phyloP scores from a whole-genome alignment of 2,113 vertebrate genomes.

The Sturnus vulgaris region DNA sequence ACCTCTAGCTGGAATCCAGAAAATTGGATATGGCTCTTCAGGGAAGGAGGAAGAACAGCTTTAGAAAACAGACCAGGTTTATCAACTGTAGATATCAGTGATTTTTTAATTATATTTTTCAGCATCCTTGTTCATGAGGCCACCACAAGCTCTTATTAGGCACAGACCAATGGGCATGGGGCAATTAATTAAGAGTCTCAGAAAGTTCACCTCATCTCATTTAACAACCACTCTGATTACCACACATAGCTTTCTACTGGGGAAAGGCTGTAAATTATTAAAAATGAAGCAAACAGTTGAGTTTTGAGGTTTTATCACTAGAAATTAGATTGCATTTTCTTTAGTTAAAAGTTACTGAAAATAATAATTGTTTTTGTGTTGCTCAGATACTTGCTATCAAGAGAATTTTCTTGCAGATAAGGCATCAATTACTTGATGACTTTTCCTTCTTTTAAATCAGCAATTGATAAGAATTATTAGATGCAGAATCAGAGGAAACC shows the following conservation, averaged over 20 bases:
- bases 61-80: background rate
- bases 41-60: background rate
- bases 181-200: background rate
- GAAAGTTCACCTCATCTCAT: constrained; percentile 12
- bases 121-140: background rate
- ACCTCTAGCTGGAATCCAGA: background rate
- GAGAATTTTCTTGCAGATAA: constrained; percentile 30
- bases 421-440: background rate
- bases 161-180: background rate
- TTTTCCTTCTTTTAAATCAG: constrained; percentile 32
- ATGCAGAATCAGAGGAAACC: background rate
- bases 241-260: background rate
- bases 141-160: background rate
- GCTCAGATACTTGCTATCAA: background rate
- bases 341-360: constrained; percentile 25
- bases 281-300: background rate
- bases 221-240: background rate
- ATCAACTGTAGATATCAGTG: background rate
- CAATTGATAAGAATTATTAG: background rate
- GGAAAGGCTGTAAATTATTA: background rate
- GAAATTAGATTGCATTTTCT: constrained; percentile 17
- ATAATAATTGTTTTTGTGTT: constrained; percentile 6
- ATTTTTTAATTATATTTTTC: background rate
- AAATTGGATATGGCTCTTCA: background rate
- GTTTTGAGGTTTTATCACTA: background rate